Evolutionary conservation across 2,888 invertebrate genomes (phyloP).

Genomic region (Dysmachus trigonus): DNA sequence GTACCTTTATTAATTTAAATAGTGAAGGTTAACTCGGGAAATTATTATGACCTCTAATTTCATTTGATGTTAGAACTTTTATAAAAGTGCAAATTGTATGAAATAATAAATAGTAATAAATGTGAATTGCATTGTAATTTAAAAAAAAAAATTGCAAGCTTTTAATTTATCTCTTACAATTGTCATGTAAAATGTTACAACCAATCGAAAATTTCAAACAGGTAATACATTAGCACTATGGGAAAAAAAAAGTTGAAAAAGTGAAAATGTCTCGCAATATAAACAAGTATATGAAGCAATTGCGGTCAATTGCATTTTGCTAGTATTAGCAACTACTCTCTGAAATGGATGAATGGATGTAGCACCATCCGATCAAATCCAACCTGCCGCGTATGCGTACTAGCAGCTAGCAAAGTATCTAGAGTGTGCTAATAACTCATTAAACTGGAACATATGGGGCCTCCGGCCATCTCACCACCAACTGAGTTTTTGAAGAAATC

Average conservation of each 20-base stretch:
- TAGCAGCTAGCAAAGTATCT: neutral
- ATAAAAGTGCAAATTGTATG: neutral
- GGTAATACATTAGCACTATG: neutral
- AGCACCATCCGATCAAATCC: neutral
- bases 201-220: neutral
- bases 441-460: slow-evolving; percentile 3
- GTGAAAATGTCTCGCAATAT: neutral
- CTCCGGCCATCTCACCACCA: neutral
- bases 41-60: neutral
- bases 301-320: slow-evolving; percentile 15
- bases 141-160: neutral
- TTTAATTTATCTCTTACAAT: neutral
- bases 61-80: neutral
- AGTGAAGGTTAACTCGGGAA: neutral
- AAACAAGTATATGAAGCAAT: slow-evolving; percentile 3
- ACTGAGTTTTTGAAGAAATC: neutral
- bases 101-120: neutral
- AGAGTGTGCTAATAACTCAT: slow-evolving; percentile 1
- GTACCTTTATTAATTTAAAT: neutral
- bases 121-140: neutral
- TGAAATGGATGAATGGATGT: slow-evolving; percentile 4
- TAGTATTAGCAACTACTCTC: slow-evolving; percentile 5
- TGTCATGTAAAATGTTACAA: neutral
- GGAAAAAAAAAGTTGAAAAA: neutral
- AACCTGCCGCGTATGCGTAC: neutral